Conservation (phyloP, 2,888 invertebrate species). For the Pseudanteris insignis region DNA sequence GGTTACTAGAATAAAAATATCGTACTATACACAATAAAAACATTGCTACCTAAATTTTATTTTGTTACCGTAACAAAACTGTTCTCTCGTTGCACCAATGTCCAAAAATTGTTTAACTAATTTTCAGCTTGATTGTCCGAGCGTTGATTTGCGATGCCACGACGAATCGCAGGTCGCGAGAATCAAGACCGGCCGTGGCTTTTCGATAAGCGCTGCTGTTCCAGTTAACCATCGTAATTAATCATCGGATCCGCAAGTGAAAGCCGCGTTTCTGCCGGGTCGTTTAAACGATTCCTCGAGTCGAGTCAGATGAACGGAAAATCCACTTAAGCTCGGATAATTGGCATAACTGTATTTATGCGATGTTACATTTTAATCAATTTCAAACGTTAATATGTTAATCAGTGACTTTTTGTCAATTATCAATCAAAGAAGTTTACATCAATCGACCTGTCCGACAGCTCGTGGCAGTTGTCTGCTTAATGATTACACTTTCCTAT, state of each 20-base stretch:
- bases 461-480: no score
- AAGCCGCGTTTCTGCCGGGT: conserved; percentile 38
- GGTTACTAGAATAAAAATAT: no score
- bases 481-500: no score
- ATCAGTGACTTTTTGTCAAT: conserved; percentile 36
- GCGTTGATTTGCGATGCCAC: conserved; percentile 26
- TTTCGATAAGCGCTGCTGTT: conserved; percentile 35
- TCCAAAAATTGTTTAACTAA: no score
- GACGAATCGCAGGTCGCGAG: conserved; percentile 19
- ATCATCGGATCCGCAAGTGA: conserved; percentile 44
- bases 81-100: no score
- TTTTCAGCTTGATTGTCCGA: no score
- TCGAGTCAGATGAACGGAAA: conserved; percentile 39
- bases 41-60: no score
- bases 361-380: conserved; percentile 42
- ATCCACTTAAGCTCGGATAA: conserved; percentile 29
- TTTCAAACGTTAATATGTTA: conserved; percentile 39
- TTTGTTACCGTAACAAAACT: no score
- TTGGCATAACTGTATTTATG: conserved; percentile 46
- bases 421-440: no score
- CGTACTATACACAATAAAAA: no score
- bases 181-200: conserved; percentile 19
- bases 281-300: conserved; percentile 36
- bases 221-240: conserved; percentile 43
- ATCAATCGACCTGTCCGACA: no score